Evolutionary conservation across 2,797 vertebrate genomes (phyloP), one percentile per base, ranked within the genome.

Genomic region (Myotis daubentonii): DNA sequence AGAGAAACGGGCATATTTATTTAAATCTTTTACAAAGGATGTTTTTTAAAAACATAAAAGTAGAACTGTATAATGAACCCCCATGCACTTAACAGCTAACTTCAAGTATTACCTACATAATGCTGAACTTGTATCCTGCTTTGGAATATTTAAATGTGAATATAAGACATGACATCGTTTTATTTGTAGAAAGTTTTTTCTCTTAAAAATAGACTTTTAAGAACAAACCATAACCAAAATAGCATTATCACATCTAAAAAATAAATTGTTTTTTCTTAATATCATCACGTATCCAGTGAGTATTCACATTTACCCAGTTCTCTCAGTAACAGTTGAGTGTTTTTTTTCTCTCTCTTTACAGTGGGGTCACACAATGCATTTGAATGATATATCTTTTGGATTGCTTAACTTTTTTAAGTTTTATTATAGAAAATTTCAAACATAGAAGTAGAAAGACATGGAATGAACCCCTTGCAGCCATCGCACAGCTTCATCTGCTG

Each of bases 131-230:
- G 20, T 81, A 92, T 19, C 51, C 20, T 93, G 44, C 25, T 70
- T 47, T 89, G 28, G n/a, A 76, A 49, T 81, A 86, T 78, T 88
- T 85, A 76, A 90, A 72, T 79, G 44, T 70, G 68, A 94, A 70
- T 51, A 51, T 9, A 70, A 90, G 51, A 65, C 25, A 81, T 88
- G 55, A 68, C 36, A 81, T 84, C 5, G 10, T 87, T 84, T 94
- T 86, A 72, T 79, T 79, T 36, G 11, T 83, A 68, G 74, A 49
- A 75, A 85, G 19, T 71, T 89, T 93, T 71, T 1, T 84, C 23
- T 92, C 33, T 76, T 82, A 76, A 60, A 60, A 60, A 60, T 28
- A 60, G 57, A 28, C n/a, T n/a, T 62, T 66, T 1, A 44, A 44
- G 44, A 65, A 12, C 13, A 25, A 55, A 57, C 22, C 55, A 57